phyloP scores from a whole-genome alignment of 2,113 vertebrate species.

The Patagioenas fasciata region DNA sequence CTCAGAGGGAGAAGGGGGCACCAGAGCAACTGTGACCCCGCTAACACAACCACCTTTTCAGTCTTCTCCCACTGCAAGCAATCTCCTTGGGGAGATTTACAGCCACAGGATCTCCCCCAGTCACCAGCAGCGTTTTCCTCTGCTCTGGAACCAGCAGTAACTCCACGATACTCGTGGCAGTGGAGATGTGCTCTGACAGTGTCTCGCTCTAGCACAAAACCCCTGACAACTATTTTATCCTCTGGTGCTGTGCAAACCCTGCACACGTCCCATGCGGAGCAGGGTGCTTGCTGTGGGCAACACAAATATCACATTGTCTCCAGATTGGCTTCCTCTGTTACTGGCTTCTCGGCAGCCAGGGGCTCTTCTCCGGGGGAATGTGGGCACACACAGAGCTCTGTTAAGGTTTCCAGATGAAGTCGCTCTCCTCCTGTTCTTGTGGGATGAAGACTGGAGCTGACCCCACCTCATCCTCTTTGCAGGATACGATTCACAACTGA shows the following conservation, averaged over 20 bases:
- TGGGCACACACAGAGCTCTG: not conserved
- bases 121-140: fast-evolving
- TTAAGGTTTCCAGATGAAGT: not conserved
- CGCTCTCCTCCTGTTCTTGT: not conserved
- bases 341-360: fast-evolving
- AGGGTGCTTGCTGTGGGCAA: too few relatives aligned
- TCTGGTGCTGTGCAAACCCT: not conserved
- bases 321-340: not conserved
- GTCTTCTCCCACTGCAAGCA: not conserved
- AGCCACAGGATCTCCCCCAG: not conserved
- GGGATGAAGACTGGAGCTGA: not conserved
- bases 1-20: not conserved
- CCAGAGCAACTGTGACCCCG: not conserved
- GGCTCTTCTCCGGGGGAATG: not conserved
- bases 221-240: not conserved
- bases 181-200: not conserved
- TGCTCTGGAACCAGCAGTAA: not conserved
- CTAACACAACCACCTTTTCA: not conserved
- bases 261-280: not conserved
- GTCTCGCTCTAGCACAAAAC: not conserved
- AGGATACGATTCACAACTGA: not conserved
- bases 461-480: too few relatives aligned
- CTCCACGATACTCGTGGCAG: not conserved
- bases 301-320: not conserved
- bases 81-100: fast-evolving